Base-by-base conservation (phyloP, 1,140 invertebrate genomes). In the Stegodyphus dumicola region DNA sequence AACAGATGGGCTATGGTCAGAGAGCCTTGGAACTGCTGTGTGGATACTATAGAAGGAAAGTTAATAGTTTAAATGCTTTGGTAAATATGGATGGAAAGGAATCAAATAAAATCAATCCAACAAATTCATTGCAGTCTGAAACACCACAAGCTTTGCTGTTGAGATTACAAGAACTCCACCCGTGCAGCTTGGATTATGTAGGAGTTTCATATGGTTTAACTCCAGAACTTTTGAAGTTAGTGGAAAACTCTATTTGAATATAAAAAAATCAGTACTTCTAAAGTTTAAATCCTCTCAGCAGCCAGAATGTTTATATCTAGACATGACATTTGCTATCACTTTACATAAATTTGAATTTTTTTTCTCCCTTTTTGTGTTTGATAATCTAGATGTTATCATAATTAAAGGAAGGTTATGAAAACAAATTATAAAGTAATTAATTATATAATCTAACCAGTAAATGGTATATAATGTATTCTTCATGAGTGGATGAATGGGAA, bases 161-260 rank as follows among this genome's bases (percentile, higher is more conserved):
- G 17, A 92, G 92, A 73, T 88, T 99, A 65, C 94, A 92, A 65
- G 97, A 99, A 91, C 91, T 98, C 83, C 91, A 90, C 48, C 94
- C 98, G 0, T 98, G 99, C 90, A 91, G 92, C 76, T 90, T 99
- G 17, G 95, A 99, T 90, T 99, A 99, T 89, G 89, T 99, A 6
- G 98, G 98, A 7, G 98, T 98, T 7, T 98, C 96, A 2, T 99
- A 94, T 90, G 97, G 97, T 6, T 90, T 99, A 5, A 99, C 97
- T 0, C 91, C 94, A 85, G 93, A 93, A 5, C 91, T 99, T 6
- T 90, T 98, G 6, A 98, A 95, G 87, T 88, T 48, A 73, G 51
- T 53, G 15, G 5, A 60, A 60, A 60, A 10, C 56, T 60, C 15
- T 60, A 60, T 60, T 60, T 10, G 56, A 60, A 60, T 15, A 60